A percentile compares a stretch with the other conserved stretches of the same genome.
These are phyloP conservation scores for Griposia aprilina DNA, from an alignment of 2,888 invertebrate species.

Conservation along the genomic window DNA sequence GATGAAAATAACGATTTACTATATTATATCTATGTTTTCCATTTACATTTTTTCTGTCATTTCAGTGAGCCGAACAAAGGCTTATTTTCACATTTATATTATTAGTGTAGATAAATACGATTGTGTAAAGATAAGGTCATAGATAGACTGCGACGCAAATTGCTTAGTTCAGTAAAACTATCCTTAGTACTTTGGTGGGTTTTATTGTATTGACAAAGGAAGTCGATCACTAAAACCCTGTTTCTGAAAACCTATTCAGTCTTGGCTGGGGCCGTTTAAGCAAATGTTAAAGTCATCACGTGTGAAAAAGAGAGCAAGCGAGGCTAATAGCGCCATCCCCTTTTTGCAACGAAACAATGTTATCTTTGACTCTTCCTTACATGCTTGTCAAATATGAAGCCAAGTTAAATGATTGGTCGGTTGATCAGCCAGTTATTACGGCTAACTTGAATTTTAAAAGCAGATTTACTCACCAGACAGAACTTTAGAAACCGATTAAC, in stretches of 20 bases:
- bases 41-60: neutral
- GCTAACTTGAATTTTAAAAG: neutral
- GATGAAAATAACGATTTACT: neutral
- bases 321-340: neutral
- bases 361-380: neutral
- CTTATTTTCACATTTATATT: neutral
- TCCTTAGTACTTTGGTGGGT: neutral
- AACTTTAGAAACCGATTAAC: neutral
- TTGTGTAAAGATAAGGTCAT: conserved; percentile 15
- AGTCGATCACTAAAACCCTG: neutral
- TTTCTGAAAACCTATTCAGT: neutral
- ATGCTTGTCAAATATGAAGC: neutral
- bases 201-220: neutral
- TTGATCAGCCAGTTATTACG: neutral
- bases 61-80: neutral
- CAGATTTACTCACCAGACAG: neutral
- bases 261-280: neutral
- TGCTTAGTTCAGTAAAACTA: neutral
- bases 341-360: neutral
- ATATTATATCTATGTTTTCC: neutral
- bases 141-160: neutral
- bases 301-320: neutral
- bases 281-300: neutral
- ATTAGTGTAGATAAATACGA: conserved; percentile 5
- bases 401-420: neutral